A percentile compares a stretch with the other conserved stretches of the same genome.
Evolutionary conservation across 2,888 invertebrate genomes (phyloP).

Genomic region (Drosophila macrothrix): DNA sequence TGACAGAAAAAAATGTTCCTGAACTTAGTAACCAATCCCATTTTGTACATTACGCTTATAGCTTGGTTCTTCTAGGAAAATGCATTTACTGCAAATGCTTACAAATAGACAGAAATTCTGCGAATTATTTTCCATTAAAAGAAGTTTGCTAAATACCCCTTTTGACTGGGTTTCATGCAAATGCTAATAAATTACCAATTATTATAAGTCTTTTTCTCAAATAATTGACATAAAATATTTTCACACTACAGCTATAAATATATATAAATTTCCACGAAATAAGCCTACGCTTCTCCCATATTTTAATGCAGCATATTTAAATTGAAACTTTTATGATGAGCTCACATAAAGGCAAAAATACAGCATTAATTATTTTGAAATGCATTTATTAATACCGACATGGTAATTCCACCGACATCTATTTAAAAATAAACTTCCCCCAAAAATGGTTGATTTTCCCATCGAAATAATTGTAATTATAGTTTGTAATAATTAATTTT

Average conservation of each 20-base stretch:
- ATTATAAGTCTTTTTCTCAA: not conserved
- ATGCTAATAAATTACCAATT: not conserved
- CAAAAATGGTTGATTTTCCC: not conserved
- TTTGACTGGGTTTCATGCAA: not conserved
- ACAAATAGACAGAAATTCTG: not conserved
- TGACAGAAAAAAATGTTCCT: not conserved
- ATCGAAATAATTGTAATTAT: conserved; percentile 11
- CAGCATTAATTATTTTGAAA: not conserved
- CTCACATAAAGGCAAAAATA: not conserved
- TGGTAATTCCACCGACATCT: not conserved
- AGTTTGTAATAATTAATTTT: conserved; percentile 4
- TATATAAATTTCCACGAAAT: not conserved
- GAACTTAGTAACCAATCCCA: not conserved
- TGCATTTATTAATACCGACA: not conserved
- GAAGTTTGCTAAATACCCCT: not conserved
- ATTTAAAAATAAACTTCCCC: not conserved
- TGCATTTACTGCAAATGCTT: not conserved
- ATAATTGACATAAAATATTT: not conserved
- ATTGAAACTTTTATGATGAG: not conserved
- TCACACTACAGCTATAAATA: not conserved
- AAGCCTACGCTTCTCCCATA: not conserved
- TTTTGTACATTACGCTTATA: not conserved
- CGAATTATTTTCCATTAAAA: not conserved
- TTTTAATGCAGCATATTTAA: not conserved
- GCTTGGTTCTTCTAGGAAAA: not conserved